A percentile compares a stretch with the other conserved stretches of the same genome.
Conservation (phyloP, 2,113 vertebrate species). For the Trematocara macrostoma region DNA sequence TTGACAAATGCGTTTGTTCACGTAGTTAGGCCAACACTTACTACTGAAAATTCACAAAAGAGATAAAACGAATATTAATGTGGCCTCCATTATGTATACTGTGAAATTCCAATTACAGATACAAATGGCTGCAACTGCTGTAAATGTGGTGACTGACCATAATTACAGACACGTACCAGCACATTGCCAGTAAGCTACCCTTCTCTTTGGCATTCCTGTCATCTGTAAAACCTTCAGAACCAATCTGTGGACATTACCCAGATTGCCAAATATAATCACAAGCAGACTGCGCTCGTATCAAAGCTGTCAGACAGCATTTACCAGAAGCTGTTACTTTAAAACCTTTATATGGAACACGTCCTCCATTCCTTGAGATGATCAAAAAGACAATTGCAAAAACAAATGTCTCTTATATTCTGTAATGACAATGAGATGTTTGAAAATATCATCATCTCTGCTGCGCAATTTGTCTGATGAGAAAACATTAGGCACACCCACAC, state of each 20-base stretch:
- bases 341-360: slow-evolving; percentile 5
- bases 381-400: not conserved
- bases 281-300: slow-evolving; percentile 5
- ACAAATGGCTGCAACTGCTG: not conserved
- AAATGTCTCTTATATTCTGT: not conserved
- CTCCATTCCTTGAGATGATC: not conserved
- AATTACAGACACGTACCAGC: not conserved
- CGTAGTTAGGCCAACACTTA: not conserved
- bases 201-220: slow-evolving; percentile 33
- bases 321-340: slow-evolving; percentile 20
- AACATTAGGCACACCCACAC: not conserved
- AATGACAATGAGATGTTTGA: not conserved
- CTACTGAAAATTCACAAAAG: not conserved
- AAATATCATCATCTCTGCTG: not conserved
- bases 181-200: not conserved
- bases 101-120: not conserved
- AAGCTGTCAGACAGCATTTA: slow-evolving; percentile 43
- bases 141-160: slow-evolving; percentile 9
- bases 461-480: not conserved
- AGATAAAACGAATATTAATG: not conserved
- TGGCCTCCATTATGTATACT: not conserved
- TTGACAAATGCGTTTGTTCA: not conserved
- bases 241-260: slow-evolving; percentile 51
- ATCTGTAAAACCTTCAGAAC: slow-evolving; percentile 48
- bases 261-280: slow-evolving; percentile 51